Evolutionary conservation across 2,113 vertebrate genomes (phyloP), one percentile per base, ranked within the genome.

Genomic region (Egretta garzetta): DNA sequence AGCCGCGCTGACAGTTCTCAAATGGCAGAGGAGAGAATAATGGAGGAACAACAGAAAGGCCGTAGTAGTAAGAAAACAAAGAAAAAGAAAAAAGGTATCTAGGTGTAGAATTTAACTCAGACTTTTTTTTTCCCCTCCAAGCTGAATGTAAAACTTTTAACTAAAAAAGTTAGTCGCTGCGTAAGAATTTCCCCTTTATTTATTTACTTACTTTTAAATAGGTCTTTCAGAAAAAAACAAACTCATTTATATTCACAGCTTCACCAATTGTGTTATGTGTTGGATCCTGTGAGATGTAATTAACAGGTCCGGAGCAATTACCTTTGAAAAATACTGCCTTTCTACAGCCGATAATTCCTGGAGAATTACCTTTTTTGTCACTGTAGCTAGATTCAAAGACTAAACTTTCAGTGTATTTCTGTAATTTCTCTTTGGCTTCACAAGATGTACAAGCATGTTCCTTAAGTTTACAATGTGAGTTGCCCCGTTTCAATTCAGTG

Each of bases 31-130:
- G 99, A 99, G 94, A 98, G 99, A 73, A 99, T 99, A 93, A 97
- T 99, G 98, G 99, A 99, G 96, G 99, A 99, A 86, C 99, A 99
- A 90, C 99, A 99, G 92, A 99, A 99, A 97, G 99, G 99, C 39
- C 99, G 99, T 14, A 99, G 99, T 93, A 99, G 99, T 98, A 99
- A 99, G 98, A 99, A 99, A 97, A 99, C 99, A 39, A 99, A 99
- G 98, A 99, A 99, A 98, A 99, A 99, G 98, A 99, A 99, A 97
- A 99, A 99, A 99, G 99, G 99, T 99, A 96, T 39, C n/a, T 64
- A 23, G 30, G 4, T 70, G 49, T 90, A 32, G 30, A 55, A 20
- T 58, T 15, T 53, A 67, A 91, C 37, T 91, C 6, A 2, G 15
- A 30, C 14, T 5, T 22, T 23, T 22, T 53, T 27, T 41, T 26